phyloP scores from a whole-genome alignment of 2,797 vertebrate species.

The Halcyon leucocephala region DNA sequence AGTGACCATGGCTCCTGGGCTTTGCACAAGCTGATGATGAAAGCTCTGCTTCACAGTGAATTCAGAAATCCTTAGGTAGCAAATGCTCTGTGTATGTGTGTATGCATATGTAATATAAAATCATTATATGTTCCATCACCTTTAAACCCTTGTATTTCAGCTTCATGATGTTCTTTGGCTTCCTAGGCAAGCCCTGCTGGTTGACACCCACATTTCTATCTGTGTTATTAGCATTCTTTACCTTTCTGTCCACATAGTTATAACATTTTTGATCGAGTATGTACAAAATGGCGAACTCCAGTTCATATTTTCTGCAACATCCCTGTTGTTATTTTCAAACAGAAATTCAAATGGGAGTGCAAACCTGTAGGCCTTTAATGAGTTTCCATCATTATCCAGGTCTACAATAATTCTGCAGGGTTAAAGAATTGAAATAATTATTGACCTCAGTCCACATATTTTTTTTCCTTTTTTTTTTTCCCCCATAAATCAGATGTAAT shows the following conservation, averaged over 20 bases:
- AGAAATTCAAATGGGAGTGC: constrained; percentile 55
- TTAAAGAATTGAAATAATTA: constrained; percentile 73
- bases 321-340: constrained; percentile 55
- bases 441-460: constrained; percentile 54
- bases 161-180: neutral
- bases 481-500: constrained; percentile 53
- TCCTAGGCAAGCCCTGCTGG: neutral
- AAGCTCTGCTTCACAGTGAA: neutral
- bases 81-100: neutral
- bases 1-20: neutral
- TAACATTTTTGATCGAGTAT: neutral
- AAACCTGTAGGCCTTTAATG: constrained; percentile 72
- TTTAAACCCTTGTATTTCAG: neutral
- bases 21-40: neutral
- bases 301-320: neutral
- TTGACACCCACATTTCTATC: neutral
- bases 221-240: neutral
- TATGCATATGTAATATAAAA: neutral
- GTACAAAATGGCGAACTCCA: neutral
- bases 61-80: neutral
- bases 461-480: neutral
- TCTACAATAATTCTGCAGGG: constrained; percentile 61
- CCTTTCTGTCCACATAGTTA: neutral
- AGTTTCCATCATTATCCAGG: constrained; percentile 68
- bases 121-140: neutral